Percentiles rank a stretch among this genome's conserved stretches.
phyloP scores from a whole-genome alignment of 2,113 vertebrate species.

The Vireo altiloquus region DNA sequence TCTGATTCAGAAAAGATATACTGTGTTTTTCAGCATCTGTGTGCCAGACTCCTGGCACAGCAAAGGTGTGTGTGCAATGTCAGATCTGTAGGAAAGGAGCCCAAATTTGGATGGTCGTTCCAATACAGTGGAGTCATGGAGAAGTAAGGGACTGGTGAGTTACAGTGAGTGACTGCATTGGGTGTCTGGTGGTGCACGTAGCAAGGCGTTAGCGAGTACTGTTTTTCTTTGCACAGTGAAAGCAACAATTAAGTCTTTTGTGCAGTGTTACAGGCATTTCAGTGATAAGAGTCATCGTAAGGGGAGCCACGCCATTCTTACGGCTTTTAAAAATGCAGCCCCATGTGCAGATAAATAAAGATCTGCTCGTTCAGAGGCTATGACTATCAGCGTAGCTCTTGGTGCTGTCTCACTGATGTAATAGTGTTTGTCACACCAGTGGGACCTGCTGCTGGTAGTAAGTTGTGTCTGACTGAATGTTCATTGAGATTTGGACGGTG shows the following conservation, averaged over 20 bases:
- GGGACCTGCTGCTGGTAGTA: background rate
- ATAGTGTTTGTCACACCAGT: background rate
- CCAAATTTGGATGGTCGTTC: background rate
- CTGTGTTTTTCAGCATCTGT: background rate
- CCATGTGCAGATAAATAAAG: background rate
- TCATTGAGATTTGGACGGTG: background rate
- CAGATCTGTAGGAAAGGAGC: background rate
- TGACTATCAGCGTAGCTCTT: background rate
- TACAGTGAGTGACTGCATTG: background rate
- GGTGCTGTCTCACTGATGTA: background rate
- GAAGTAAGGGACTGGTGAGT: background rate
- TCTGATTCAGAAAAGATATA: background rate
- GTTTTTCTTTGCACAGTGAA: background rate
- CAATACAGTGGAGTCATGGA: background rate
- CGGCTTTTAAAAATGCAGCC: background rate
- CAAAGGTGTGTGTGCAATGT: background rate
- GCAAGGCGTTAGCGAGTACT: background rate
- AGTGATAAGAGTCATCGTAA: background rate
- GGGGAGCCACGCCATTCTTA: background rate
- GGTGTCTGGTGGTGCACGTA: background rate
- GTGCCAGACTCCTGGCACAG: background rate
- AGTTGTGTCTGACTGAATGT: background rate
- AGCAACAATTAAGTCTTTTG: background rate
- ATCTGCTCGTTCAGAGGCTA: background rate
- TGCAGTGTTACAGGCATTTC: background rate